These are phyloP conservation scores for Lepisosteus osseus DNA, from an alignment of 2,113 vertebrate species.

Conservation along the genomic window DNA sequence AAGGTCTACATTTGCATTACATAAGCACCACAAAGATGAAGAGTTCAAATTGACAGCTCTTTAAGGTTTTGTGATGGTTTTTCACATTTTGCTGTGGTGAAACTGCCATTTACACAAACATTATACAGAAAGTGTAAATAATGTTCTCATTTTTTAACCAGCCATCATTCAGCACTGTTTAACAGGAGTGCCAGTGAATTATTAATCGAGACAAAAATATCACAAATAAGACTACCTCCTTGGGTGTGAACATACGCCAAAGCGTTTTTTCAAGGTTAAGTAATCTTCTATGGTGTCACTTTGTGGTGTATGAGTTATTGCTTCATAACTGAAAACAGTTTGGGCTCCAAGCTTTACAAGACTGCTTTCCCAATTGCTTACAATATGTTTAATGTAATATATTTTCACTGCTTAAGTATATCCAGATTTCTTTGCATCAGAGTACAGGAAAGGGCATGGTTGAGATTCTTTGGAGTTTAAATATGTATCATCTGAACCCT, in stretches of 20 bases:
- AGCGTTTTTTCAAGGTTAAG: slow-evolving; percentile 9
- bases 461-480: no score
- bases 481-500: background rate
- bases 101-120: no score
- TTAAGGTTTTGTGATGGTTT: no score
- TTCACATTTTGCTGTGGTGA: no score
- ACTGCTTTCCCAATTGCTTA: slow-evolving; percentile 10
- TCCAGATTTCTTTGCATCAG: slow-evolving; percentile 20
- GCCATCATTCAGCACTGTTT: no score
- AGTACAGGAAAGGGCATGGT: background rate
- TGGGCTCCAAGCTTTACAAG: slow-evolving; percentile 1
- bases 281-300: background rate
- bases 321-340: slow-evolving; percentile 17
- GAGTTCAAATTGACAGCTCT: no score
- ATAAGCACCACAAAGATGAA: no score
- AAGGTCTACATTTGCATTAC: no score
- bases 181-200: background rate
- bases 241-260: background rate
- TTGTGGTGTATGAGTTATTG: slow-evolving; percentile 11
- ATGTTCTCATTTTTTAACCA: no score
- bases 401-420: slow-evolving; percentile 19
- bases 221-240: background rate
- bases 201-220: background rate
- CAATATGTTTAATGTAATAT: background rate
- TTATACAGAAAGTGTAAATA: no score